These are phyloP conservation scores for Eurystomus gularis DNA, from an alignment of 2,113 vertebrate genomes.

Conservation along the genomic window DNA sequence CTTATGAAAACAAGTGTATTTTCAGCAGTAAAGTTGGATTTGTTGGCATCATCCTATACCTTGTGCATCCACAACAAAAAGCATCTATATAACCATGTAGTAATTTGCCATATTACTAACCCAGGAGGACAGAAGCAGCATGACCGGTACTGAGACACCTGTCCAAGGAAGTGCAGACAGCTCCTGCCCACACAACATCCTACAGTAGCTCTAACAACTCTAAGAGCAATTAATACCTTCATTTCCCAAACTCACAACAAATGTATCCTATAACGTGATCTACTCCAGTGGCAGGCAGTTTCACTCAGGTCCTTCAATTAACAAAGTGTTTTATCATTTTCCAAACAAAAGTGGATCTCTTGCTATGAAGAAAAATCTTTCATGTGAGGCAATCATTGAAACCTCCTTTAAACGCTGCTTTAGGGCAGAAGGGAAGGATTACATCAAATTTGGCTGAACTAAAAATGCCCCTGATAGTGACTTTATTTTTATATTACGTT, in stretches of 20 bases:
- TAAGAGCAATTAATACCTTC: background rate
- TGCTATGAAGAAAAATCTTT: background rate
- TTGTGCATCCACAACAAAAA: background rate
- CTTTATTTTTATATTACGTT: slow-evolving; percentile 55
- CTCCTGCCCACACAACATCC: slow-evolving; percentile 22
- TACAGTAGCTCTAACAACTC: background rate
- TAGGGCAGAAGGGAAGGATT: slow-evolving; percentile 4
- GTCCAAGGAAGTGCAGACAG: background rate
- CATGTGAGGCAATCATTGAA: background rate
- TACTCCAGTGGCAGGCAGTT: background rate
- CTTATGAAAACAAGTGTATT: rapidly evolving
- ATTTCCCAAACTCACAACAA: background rate
- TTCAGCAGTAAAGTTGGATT: background rate
- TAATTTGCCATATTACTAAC: background rate
- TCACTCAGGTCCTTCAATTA: background rate
- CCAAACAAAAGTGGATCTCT: background rate
- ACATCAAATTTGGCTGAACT: background rate
- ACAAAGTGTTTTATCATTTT: background rate
- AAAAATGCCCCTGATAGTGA: slow-evolving; percentile 24
- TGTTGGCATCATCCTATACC: background rate
- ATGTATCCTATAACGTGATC: background rate
- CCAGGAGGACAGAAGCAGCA: background rate
- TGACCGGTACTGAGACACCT: background rate
- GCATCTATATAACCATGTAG: background rate
- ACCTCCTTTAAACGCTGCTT: background rate